phyloP scores from a whole-genome alignment of 2,797 vertebrate genomes.

The Gouania willdenowi region DNA sequence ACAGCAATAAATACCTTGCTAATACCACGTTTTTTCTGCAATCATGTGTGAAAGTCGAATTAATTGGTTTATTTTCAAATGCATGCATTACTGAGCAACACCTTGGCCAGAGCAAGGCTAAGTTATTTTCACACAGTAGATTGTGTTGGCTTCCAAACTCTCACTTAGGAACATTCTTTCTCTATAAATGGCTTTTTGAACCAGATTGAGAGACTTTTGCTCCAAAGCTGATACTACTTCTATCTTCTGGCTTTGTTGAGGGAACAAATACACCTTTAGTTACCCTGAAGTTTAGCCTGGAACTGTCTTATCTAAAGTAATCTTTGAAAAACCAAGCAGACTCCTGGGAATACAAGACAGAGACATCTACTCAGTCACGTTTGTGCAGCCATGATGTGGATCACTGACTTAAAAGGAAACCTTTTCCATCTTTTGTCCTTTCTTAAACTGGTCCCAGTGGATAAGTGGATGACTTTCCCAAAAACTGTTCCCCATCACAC shows the following conservation, averaged over 20 bases:
- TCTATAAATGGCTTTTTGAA: conserved; percentile 38
- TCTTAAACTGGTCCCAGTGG: conserved; percentile 25
- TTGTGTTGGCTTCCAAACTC: conserved; percentile 17
- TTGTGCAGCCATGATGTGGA: conserved; percentile 47
- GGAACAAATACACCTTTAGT: conserved; percentile 22
- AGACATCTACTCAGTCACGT: conserved; percentile 23
- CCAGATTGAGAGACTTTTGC: conserved; percentile 10
- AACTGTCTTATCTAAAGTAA: conserved; percentile 31
- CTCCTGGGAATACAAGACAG: conserved; percentile 25
- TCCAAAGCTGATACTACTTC: conserved; percentile 26
- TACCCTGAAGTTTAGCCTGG: conserved; percentile 11
- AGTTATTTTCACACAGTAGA: conserved; percentile 25
- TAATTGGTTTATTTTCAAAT: too few relatives aligned
- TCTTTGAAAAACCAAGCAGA: conserved; percentile 7
- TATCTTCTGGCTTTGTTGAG: conserved; percentile 1
- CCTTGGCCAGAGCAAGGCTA: conserved; percentile 26
- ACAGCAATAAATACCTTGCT: too few relatives aligned
- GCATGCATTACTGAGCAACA: conserved; percentile 40
- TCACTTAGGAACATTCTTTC: conserved; percentile 13
- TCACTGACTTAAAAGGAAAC: conserved; percentile 39
- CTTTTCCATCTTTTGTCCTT: conserved; percentile 24
- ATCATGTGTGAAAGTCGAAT: too few relatives aligned
- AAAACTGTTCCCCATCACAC: conserved; percentile 48
- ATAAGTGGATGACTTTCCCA: conserved; percentile 47
- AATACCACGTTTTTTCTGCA: too few relatives aligned